Evolutionary conservation across 2,797 vertebrate genomes (phyloP).

Genomic region (Danio choprae): DNA sequence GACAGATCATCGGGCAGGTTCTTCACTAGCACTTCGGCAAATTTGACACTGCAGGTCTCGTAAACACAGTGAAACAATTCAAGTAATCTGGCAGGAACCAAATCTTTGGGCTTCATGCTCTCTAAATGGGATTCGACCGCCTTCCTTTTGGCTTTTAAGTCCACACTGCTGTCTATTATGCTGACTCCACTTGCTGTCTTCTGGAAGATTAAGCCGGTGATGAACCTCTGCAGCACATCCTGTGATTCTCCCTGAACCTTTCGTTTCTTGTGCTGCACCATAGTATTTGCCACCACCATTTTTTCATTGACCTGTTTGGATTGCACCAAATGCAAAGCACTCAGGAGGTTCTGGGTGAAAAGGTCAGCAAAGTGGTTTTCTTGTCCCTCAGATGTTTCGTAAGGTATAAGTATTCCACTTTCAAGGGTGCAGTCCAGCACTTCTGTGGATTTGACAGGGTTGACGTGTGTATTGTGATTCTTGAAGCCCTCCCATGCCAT

Average conservation of each 20-base stretch:
- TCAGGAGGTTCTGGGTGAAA: constrained; percentile 85
- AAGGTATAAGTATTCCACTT: constrained; percentile 70
- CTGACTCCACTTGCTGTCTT: constrained; percentile 58
- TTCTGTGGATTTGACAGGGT: constrained; percentile 63
- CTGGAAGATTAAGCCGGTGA: constrained; percentile 84
- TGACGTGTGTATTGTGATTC: constrained; percentile 69
- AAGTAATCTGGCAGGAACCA: constrained; percentile 79
- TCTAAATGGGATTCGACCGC: constrained; percentile 76
- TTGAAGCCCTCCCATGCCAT: constrained; percentile 85
- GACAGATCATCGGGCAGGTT: constrained; percentile 79
- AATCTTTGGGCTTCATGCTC: constrained; percentile 70
- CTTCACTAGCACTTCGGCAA: constrained; percentile 72
- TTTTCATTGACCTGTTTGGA: constrained; percentile 77
- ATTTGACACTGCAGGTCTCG: constrained; percentile 73
- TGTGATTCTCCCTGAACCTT: constrained; percentile 82
- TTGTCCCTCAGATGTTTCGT: constrained; percentile 13
- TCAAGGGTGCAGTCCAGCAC: constrained; percentile 76
- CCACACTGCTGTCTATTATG: constrained; percentile 54
- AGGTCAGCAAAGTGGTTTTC: constrained; percentile 76
- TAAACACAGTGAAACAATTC: constrained; percentile 86
- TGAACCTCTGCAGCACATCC: constrained; percentile 81
- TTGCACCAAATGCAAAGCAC: constrained; percentile 79
- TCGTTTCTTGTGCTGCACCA: constrained; percentile 80
- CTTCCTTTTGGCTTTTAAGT: constrained; percentile 72
- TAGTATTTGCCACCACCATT: constrained; percentile 76